phyloP scores from a whole-genome alignment of 2,113 vertebrate genomes.

The pig (Sus scrofa) region T2T-Sscrofa CM000818.6:90907501-90908000 shows the following conservation, averaged over 20 bases:
- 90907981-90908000: background rate
- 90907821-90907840: background rate
- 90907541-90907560: too few species aligned
- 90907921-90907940: background rate
- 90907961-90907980: background rate
- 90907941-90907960: background rate
- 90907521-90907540: too few species aligned
- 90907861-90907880: background rate
- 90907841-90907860: background rate
- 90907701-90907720: background rate
- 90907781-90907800: background rate
- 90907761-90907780: background rate
- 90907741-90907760: background rate
- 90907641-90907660: background rate
- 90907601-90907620: too few species aligned
- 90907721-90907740: background rate
- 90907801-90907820: background rate
- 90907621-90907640: background rate
- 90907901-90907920: background rate
- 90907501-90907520: too few species aligned
- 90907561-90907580: too few species aligned
- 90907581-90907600: too few species aligned
- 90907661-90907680: background rate
- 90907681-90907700: background rate
- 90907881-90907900: too few species aligned